Base-by-base conservation (phyloP, 2,113 vertebrate genomes). In the Epinephelus moara region DNA sequence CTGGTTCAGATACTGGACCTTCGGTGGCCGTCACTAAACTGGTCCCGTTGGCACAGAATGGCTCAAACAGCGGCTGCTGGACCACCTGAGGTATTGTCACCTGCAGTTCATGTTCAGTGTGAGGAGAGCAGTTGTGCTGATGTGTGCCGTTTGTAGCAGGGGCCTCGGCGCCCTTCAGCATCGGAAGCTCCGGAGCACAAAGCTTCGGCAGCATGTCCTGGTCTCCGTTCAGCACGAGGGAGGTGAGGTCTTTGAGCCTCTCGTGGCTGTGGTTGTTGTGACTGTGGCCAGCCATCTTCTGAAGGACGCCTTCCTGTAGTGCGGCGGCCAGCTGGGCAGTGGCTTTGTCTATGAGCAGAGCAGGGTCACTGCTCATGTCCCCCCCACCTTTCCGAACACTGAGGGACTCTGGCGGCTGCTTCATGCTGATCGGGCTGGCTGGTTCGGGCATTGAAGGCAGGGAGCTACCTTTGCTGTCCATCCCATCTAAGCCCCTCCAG, bases 51-150 rank as follows among this genome's bases (percentile, higher is more conserved):
- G 95, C 96, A 55, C 96, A 96, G 49, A 96, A 96, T 11, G 96
- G 96, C 10, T 98, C 97, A 19, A 98, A 97, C 4, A 93, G 92
- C 2, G 89, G 86, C 50, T 97, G 83, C 94, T 94, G 12, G 70
- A 98, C 96, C 61, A 96, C 97, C 88, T 98, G 97, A 64, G 97
- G 99, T 91, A 99, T 96, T 74, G 96, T 97, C 85, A 97, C 95
- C 83, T 98, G 97, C 40, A 98, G 96, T 75, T 98, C 97, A 0
- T 97, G 97, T 80, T 92, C 91, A 5, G 96, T 95, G 4, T 85
- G 85, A n/a, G 91, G 85, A 77, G 95, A 95, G 55, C 97, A 95
- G 86, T 97, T 97, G 90, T 95, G 94, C 62, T 89, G 95, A 25
- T 94, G 95, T 63, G 87, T 87, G 92, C 96, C 82, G 88, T 97